Evolutionary conservation across 2,888 invertebrate genomes (phyloP).

Genomic region (Volucella inflata): DNA sequence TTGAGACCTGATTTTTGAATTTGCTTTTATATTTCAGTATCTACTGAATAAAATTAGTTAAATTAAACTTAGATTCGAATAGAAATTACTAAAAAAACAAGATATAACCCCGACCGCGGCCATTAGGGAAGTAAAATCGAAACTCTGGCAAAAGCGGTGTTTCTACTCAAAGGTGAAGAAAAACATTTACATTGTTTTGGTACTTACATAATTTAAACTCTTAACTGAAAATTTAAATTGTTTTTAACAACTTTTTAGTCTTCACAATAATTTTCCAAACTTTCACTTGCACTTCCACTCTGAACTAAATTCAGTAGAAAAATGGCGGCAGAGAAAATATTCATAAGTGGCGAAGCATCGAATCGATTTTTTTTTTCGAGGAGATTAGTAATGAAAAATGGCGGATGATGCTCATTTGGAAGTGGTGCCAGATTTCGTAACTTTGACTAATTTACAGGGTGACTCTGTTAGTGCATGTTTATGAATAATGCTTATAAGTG

Average conservation of each 20-base stretch:
- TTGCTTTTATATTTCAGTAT: neutral
- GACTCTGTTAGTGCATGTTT: neutral
- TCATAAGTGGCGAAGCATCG: neutral
- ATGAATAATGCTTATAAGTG: neutral
- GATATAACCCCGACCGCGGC: too few relatives aligned
- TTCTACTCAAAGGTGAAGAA: too few relatives aligned
- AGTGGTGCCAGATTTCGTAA: conserved; percentile 32
- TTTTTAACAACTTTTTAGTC: neutral
- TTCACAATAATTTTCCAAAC: neutral
- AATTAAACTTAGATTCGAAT: neutral
- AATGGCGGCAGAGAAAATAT: conserved; percentile 47
- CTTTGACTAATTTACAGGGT: neutral
- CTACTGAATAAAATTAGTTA: neutral
- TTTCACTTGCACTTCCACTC: conserved; percentile 21
- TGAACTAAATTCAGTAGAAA: conserved; percentile 36
- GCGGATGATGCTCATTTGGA: neutral
- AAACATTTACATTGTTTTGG: neutral
- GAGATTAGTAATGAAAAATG: conserved; percentile 21
- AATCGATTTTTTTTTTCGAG: conserved; percentile 40
- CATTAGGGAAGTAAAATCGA: too few relatives aligned
- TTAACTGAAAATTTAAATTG: neutral
- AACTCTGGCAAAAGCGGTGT: too few relatives aligned
- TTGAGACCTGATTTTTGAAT: neutral
- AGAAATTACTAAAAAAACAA: too few relatives aligned
- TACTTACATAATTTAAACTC: neutral